A percentile compares a stretch with the other conserved stretches of the same genome.
Evolutionary conservation across 1,140 invertebrate species (phyloP).

Genomic region (Calliopsis andreniformis): DNA sequence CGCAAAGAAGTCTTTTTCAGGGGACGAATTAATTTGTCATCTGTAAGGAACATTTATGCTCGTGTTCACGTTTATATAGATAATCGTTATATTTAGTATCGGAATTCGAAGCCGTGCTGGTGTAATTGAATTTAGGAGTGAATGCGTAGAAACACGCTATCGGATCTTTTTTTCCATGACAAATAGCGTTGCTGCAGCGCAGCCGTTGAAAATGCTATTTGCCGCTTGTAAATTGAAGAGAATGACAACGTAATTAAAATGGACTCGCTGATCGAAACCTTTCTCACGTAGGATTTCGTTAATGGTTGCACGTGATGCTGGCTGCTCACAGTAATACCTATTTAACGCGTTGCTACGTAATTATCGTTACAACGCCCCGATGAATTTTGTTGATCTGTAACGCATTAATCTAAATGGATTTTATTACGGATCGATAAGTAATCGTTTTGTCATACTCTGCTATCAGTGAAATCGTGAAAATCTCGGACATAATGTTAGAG

Average conservation of each 20-base stretch:
- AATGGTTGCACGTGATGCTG: constrained; percentile 38
- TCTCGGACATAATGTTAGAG: no score
- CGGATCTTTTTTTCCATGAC: background rate
- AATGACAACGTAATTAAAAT: constrained; percentile 47
- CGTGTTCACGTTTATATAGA: background rate
- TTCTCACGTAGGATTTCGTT: constrained; percentile 52
- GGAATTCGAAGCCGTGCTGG: background rate
- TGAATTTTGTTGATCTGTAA: constrained; percentile 35
- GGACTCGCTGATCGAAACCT: constrained; percentile 43
- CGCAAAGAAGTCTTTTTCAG: constrained; percentile 1
- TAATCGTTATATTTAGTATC: background rate
- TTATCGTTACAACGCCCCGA: constrained; percentile 47
- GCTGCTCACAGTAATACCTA: constrained; percentile 40
- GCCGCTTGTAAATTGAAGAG: constrained; percentile 38
- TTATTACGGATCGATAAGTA: constrained; percentile 15
- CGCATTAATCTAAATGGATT: constrained; percentile 35
- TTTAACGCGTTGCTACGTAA: constrained; percentile 52
- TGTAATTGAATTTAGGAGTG: background rate
- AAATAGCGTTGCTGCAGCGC: background rate
- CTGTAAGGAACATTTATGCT: no score
- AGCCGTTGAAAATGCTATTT: background rate
- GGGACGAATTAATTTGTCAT: background rate
- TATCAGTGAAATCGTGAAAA: background rate
- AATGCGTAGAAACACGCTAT: background rate
- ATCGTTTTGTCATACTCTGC: background rate